phyloP scores from a whole-genome alignment of 64 coral and sea anemone species.

The Cladopsammia gracilis region DNA sequence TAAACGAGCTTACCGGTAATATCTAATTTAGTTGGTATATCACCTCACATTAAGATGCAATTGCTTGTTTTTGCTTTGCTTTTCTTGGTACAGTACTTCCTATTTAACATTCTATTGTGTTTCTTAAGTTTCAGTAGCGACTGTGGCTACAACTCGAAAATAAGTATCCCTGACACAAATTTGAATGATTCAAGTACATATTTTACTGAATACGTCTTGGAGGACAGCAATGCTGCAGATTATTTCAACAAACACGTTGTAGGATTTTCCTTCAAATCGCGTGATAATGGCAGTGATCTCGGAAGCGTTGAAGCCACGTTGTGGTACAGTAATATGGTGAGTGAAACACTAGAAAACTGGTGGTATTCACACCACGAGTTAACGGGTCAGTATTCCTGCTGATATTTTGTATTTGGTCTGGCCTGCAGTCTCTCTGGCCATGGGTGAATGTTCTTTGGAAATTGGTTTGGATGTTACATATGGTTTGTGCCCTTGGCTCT shows the following conservation, averaged over 20 bases:
- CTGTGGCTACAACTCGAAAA: not conserved
- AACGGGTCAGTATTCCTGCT: no score
- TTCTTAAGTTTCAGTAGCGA: not conserved
- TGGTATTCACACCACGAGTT: not conserved
- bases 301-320: not conserved
- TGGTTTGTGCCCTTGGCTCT: no score
- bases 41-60: no score
- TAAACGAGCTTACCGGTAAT: no score
- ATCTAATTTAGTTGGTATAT: no score
- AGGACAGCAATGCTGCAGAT: constrained; percentile 54
- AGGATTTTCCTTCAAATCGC: constrained; percentile 39
- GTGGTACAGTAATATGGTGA: constrained; percentile 62
- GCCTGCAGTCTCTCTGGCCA: no score
- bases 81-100: no score
- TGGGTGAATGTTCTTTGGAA: no score
- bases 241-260: constrained; percentile 65
- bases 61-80: no score
- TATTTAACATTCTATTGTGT: no score
- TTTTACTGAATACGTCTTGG: constrained; percentile 57
- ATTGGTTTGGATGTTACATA: no score
- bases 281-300: not conserved
- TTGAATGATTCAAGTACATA: constrained; percentile 5
- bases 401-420: no score
- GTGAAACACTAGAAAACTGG: not conserved
- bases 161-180: not conserved